Evolutionary conservation across 2,888 invertebrate genomes (phyloP).

Genomic region (Trachelus troglodyta): DNA sequence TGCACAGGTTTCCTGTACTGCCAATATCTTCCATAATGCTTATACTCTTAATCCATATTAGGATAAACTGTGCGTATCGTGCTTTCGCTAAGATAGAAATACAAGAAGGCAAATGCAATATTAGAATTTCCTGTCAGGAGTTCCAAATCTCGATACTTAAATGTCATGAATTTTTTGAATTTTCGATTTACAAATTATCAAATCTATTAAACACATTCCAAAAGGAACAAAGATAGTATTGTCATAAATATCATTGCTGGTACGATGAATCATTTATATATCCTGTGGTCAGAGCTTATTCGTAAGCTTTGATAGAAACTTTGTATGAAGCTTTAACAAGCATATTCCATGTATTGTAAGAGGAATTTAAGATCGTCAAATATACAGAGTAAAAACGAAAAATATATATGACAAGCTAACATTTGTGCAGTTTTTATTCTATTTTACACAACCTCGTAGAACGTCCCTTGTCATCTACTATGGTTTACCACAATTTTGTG

Average conservation of each 20-base stretch:
- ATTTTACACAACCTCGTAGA: slow-evolving; percentile 19
- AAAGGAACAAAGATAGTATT: neutral
- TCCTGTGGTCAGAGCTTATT: neutral
- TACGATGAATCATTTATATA: neutral
- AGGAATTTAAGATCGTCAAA: slow-evolving; percentile 18
- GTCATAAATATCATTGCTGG: neutral
- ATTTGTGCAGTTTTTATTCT: slow-evolving; percentile 23
- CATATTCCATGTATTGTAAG: slow-evolving; percentile 14
- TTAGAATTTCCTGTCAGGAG: neutral
- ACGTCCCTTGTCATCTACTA: slow-evolving; percentile 7
- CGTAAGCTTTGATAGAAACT: slow-evolving; percentile 13
- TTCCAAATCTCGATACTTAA: neutral
- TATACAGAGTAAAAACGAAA: slow-evolving; percentile 19
- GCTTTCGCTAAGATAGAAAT: neutral
- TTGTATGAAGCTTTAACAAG: slow-evolving; percentile 17
- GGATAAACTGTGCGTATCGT: slow-evolving; percentile 1
- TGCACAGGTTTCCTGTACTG: neutral
- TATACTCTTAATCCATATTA: neutral
- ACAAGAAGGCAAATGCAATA: neutral
- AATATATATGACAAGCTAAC: slow-evolving; percentile 28
- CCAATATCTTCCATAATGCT: neutral
- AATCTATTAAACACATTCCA: neutral
- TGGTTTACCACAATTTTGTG: neutral
- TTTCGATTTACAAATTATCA: neutral
- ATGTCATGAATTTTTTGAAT: neutral